Evolutionary conservation across 1,140 invertebrate genomes (phyloP).

Genomic region (Metopolophium dirhodum): DNA sequence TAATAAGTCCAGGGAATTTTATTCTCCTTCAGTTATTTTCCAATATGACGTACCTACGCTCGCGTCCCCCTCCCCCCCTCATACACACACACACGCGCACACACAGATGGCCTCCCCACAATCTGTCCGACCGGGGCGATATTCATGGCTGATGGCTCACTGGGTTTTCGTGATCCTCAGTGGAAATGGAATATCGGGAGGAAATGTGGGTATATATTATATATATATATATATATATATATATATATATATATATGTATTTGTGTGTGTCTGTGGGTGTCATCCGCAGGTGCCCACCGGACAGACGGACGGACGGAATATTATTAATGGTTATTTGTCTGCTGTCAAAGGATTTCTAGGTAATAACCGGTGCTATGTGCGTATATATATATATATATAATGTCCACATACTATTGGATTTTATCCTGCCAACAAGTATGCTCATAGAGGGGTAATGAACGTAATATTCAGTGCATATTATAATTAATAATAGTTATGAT

Average conservation of each 20-base stretch:
- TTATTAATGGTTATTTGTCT: constrained; percentile 51
- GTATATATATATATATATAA: not conserved
- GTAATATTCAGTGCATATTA: not conserved
- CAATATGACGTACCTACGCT: not conserved
- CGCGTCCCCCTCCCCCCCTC: not conserved
- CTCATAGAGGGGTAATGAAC: not conserved
- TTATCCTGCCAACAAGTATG: not conserved
- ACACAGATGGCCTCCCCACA: not conserved
- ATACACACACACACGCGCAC: not conserved
- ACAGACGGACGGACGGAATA: constrained; percentile 13
- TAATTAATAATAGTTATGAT: not conserved
- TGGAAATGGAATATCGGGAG: constrained; percentile 42
- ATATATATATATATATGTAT: not conserved
- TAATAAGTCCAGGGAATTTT: constrained; percentile 41
- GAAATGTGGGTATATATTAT: not conserved
- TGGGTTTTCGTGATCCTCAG: not conserved
- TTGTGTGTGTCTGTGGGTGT: not conserved
- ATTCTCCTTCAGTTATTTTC: constrained; percentile 46
- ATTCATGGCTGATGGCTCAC: constrained; percentile 4
- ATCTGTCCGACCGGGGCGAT: not conserved
- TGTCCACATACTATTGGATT: not conserved
- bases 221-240: not conserved
- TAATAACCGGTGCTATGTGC: not conserved
- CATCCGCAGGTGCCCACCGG: constrained; percentile 13
- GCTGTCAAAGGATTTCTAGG: constrained; percentile 24